Evolutionary conservation across 2,797 vertebrate genomes (phyloP), one percentile per base, ranked within the genome.

Genomic region (Philypnodon macrostomus): DNA sequence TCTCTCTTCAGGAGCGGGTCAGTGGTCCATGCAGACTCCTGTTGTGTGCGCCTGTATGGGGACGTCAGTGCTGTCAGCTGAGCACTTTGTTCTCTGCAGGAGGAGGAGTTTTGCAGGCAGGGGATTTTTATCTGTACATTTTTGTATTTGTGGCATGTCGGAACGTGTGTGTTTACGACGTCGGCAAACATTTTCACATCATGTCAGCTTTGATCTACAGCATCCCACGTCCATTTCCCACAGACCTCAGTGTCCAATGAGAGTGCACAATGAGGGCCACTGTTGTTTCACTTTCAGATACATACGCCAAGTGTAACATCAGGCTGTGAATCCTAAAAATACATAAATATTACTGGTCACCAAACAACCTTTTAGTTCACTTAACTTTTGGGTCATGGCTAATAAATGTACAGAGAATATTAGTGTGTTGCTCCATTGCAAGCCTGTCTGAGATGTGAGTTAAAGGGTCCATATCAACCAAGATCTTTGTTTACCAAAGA

Each of bases 181-280:
- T n/a, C 47, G 57, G 47, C 63, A 71, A 73, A 58, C 47, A 76
- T 69, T 78, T 67, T 67, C 53, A 79, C 63, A 48, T 47, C 66
- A 70, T 26, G n/a, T 85, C 76, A 57, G 63, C 75, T 77, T 86
- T 87, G 73, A 81, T 83, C 76, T 68, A 31, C 21, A 30, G 36
- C 80, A 84, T 84, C 83, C 78, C 70, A 79, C 84, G 16, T 54
- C 27, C 21, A 35, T 71, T 74, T 76, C 67, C 75, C 76, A 82
- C 81, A 73, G 56, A 30, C 74, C 21, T 6, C 30, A n/a, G 77
- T 51, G 73, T 79, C 79, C 63, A 32, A 58, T 30, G 55, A 68
- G 45, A 31, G 58, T 39, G 13, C 63, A 87, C 83, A 87, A 85
- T 81, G 73, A 66, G 66, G 54, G 33, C 51, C 72, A 57, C 71